Evolutionary conservation across 2,888 invertebrate genomes (phyloP), one percentile per base, ranked within the genome.

Genomic region (Thecocarcelia acutangulata): DNA sequence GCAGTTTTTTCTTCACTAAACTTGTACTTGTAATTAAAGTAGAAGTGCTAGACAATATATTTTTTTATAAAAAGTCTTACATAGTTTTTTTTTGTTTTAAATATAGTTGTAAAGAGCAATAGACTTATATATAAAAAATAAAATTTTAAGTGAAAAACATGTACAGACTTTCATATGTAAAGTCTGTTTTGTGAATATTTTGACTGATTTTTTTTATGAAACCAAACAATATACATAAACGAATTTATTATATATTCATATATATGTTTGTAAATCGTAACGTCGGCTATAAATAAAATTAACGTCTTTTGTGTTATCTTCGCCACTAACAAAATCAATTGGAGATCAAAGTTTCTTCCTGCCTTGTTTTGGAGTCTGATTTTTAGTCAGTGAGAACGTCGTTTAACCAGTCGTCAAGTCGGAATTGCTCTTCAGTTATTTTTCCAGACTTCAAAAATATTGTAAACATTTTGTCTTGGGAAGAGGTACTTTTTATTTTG

Each of bases 251-350:
- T 64, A 59, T 66, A 44, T 50, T n/a, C 37, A 70, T 56, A 63
- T 50, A 64, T 64, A 17, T 9, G 5, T 33, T 8, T 9, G 9
- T 54, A 73, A 80, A 72, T 84, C 76, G 78, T 84, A 80, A 85
- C 74, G 83, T 79, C 33, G 70, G 80, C 83, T 84, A 84, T 80
- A 85, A 84, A 83, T 85, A 84, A 83, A 75, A 74, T 58, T 59
- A 73, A 52, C 33, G 63, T 77, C 73, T 73, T 63, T 40, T 46
- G 44, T 48, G 68, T 42, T 69, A 56, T 24, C 63, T 40, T 74
- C 58, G 37, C 21, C 24, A 69, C 44, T 19, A 70, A 50, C 42
- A 50, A 50, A 59, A 68, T 61, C 44, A 64, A 37, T 80, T 75
- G 54, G 59, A 61, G 50, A 46, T 72, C 61, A 68, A 15, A 17